Percentiles rank a stretch among this genome's conserved stretches.
phyloP scores from a whole-genome alignment of 2,113 vertebrate genomes.

The Sorex fumeus region DNA sequence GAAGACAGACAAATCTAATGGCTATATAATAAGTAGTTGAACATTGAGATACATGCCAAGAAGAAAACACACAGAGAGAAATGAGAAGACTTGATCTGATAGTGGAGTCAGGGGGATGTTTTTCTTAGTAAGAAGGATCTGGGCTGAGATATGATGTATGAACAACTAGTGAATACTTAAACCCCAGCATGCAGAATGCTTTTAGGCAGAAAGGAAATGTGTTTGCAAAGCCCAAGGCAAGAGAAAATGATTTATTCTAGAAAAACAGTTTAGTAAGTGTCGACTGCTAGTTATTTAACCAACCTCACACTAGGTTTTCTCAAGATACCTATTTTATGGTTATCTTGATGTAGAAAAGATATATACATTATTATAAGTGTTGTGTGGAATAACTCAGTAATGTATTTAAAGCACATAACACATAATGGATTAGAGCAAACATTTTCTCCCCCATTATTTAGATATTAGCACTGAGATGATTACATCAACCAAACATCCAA shows the following conservation, averaged over 20 bases:
- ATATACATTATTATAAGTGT: neutral
- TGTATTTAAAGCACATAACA: neutral
- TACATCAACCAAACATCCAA: neutral
- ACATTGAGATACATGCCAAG: neutral
- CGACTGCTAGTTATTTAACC: neutral
- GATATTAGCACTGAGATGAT: neutral
- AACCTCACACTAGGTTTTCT: neutral
- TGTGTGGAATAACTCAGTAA: neutral
- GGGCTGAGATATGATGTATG: conserved; percentile 3
- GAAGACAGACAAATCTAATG: conserved; percentile 1
- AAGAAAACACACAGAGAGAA: neutral
- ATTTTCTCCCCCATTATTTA: neutral
- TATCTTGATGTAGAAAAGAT: neutral
- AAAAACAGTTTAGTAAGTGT: neutral
- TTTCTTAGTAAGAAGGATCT: neutral
- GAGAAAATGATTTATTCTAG: neutral
- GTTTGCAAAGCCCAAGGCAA: neutral
- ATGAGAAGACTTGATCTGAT: neutral
- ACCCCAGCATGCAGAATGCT: neutral
- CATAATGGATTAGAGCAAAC: neutral
- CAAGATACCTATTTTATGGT: neutral
- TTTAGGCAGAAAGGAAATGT: neutral
- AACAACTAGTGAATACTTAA: conserved; percentile 17
- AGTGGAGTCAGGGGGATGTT: neutral
- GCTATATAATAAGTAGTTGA: neutral